Evolutionary conservation across 1,140 invertebrate genomes (phyloP).

Genomic region (Microplitis demolitor): DNA sequence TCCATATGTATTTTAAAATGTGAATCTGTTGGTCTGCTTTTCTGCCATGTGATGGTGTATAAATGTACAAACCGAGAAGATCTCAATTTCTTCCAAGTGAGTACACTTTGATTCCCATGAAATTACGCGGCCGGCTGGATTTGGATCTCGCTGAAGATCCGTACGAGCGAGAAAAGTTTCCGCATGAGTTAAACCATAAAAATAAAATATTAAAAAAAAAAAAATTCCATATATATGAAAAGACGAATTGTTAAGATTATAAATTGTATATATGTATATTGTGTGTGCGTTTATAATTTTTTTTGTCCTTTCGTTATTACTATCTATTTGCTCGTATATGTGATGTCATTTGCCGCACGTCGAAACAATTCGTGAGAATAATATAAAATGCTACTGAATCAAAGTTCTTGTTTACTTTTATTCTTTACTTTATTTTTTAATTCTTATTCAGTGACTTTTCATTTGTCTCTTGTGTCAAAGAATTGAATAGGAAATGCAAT

Average conservation of each 20-base stretch:
- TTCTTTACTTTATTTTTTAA: neutral
- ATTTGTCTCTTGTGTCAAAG: slow-evolving; percentile 2
- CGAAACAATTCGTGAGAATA: neutral
- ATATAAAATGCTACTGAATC: neutral
- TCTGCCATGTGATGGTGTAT: neutral
- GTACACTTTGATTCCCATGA: slow-evolving; percentile 17
- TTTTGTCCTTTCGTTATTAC: neutral
- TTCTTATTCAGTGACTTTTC: neutral
- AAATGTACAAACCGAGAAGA: slow-evolving; percentile 10
- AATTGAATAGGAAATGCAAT: neutral
- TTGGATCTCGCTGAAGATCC: neutral
- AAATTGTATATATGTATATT: neutral
- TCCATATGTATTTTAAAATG: neutral
- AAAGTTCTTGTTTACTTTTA: neutral
- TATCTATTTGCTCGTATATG: neutral
- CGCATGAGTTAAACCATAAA: neutral
- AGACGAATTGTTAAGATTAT: slow-evolving; percentile 5
- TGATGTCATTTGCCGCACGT: slow-evolving; percentile 13
- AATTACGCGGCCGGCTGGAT: slow-evolving; percentile 20
- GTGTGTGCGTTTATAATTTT: neutral
- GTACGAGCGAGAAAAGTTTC: slow-evolving; percentile 1
- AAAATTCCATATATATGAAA: slow-evolving; percentile 3
- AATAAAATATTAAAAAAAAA: neutral
- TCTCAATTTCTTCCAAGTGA: slow-evolving; percentile 20
- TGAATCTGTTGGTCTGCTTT: neutral